phyloP scores from a whole-genome alignment of 2,888 invertebrate species.

The Thymelicus sylvestris region DNA sequence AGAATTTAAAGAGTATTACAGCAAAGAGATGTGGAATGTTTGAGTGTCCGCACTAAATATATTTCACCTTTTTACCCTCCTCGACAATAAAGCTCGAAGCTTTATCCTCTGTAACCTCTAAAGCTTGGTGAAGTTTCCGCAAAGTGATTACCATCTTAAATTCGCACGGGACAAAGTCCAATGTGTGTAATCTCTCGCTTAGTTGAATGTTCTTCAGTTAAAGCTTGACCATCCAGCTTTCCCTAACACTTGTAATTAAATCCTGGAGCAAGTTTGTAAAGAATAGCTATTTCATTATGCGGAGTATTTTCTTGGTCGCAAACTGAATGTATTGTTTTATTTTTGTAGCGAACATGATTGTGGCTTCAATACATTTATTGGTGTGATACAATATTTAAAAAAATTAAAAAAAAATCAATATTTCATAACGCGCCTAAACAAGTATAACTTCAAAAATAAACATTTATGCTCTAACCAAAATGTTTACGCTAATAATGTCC shows the following conservation, averaged over 20 bases:
- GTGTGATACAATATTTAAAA: no score
- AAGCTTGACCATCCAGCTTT: slow-evolving; percentile 18
- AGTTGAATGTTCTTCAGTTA: slow-evolving; percentile 14
- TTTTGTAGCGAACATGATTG: neutral
- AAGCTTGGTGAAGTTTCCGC: slow-evolving; percentile 15
- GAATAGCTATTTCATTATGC: slow-evolving; percentile 1
- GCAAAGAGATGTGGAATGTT: neutral
- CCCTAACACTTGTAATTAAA: slow-evolving; percentile 17
- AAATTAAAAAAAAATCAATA: no score
- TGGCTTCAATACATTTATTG: neutral
- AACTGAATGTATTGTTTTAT: neutral
- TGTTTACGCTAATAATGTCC: no score
- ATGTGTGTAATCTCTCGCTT: slow-evolving; percentile 17
- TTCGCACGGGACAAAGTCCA: slow-evolving; percentile 13
- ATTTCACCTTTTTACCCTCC: slow-evolving; percentile 3
- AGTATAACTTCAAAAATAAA: no score
- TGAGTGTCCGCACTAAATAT: slow-evolving; percentile 3
- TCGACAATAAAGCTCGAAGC: slow-evolving; percentile 8
- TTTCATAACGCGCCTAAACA: no score
- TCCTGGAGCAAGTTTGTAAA: slow-evolving; percentile 9
- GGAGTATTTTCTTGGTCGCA: neutral
- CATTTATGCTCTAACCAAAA: no score
- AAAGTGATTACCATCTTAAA: slow-evolving; percentile 25
- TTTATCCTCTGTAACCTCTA: slow-evolving; percentile 16
- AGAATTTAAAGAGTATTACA: slow-evolving; percentile 2